These are phyloP conservation scores for Achatina immaculata DNA, from an alignment of 1,140 invertebrate genomes.

Conservation along the genomic window DNA sequence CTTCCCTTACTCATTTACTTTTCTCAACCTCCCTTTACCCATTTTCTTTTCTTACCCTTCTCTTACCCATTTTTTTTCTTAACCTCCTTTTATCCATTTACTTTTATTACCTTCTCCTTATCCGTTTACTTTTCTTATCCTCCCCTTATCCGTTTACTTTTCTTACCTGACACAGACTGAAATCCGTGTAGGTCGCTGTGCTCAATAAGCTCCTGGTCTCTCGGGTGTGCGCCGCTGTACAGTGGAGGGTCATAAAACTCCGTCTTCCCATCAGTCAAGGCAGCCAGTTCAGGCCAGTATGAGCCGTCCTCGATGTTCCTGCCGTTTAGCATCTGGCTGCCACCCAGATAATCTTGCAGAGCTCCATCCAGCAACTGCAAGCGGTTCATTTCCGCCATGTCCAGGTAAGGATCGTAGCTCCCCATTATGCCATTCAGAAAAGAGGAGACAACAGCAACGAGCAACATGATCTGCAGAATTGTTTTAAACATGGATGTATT, in stretches of 20 bases:
- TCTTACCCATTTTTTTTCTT: not conserved
- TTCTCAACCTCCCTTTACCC: not conserved
- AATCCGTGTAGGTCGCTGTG: slow-evolving; percentile 90
- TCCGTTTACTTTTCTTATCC: slow-evolving; percentile 8
- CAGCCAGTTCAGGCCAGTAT: slow-evolving; percentile 13
- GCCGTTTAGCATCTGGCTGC: slow-evolving; percentile 18
- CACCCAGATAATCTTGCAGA: slow-evolving; percentile 31
- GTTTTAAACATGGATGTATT: too few relatives aligned
- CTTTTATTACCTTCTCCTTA: not conserved
- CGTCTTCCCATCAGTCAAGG: not conserved
- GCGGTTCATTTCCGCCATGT: slow-evolving; percentile 38
- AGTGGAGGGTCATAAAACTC: slow-evolving; percentile 22
- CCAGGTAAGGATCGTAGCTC: slow-evolving; percentile 31
- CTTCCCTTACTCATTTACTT: not conserved
- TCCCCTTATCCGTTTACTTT: not conserved
- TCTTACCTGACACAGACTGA: slow-evolving; percentile 78
- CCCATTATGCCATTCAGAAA: slow-evolving; percentile 20
- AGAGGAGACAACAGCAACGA: not conserved
- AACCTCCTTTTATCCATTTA: not conserved
- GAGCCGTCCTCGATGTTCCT: not conserved
- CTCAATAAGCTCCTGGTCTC: slow-evolving; percentile 91
- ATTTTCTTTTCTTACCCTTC: not conserved
- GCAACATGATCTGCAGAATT: not conserved
- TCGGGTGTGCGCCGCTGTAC: slow-evolving; percentile 67
- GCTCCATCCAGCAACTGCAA: slow-evolving; percentile 39